Percentiles rank a stretch among this genome's conserved stretches.
These are phyloP conservation scores for Manis pentadactyla DNA, from an alignment of 2,797 vertebrate genomes.

Conservation along the genomic window DNA sequence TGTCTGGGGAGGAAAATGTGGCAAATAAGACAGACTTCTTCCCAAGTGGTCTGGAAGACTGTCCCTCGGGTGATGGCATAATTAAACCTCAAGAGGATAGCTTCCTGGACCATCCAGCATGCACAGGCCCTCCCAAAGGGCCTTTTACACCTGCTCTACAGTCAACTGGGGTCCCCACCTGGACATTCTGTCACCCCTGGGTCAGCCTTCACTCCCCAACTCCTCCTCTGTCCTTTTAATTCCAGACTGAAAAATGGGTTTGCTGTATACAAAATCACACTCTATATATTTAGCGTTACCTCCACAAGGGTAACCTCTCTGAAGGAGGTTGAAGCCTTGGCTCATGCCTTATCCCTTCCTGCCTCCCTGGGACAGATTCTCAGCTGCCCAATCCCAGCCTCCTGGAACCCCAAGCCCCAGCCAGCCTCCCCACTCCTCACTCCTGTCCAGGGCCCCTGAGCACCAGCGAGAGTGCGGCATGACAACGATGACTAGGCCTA, in stretches of 20 bases:
- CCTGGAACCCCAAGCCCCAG: background rate
- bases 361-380: background rate
- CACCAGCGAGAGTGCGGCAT: background rate
- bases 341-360: background rate
- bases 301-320: background rate
- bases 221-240: background rate
- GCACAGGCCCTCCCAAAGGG: background rate
- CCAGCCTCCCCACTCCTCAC: background rate
- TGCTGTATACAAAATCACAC: background rate
- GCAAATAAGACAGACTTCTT: background rate
- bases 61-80: background rate
- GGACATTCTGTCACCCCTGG: background rate
- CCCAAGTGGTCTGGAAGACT: background rate
- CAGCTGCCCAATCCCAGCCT: background rate
- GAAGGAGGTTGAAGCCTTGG: background rate
- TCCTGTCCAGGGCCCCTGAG: background rate
- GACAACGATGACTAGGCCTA: background rate
- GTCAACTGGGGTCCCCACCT: background rate
- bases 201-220: background rate
- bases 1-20: background rate
- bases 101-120: background rate
- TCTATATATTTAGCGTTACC: background rate
- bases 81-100: background rate
- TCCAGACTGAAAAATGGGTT: constrained; percentile 1
- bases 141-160: background rate